Conservation (phyloP, 2,888 invertebrate genomes). For the Megamerina dolium region DNA sequence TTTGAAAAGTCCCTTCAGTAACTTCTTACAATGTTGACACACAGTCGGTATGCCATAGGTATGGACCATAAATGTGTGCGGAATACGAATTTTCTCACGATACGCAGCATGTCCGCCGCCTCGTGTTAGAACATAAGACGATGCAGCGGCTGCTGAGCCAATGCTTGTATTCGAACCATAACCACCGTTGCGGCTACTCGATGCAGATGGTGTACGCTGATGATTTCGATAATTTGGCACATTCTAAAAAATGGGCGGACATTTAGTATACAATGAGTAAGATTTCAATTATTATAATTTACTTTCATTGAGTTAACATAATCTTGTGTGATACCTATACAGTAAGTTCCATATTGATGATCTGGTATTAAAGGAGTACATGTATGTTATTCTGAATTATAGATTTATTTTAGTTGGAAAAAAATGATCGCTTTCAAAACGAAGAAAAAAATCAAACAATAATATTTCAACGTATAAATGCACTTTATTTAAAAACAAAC, state of each 20-base stretch:
- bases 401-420: too few relatives aligned
- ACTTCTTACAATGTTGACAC: constrained; percentile 92
- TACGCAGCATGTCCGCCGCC: constrained; percentile 41
- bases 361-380: too few relatives aligned
- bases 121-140: constrained; percentile 20
- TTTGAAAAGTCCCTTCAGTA: constrained; percentile 90
- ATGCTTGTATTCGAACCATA: constrained; percentile 36
- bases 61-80: constrained; percentile 95
- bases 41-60: constrained; percentile 95
- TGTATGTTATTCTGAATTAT: too few relatives aligned
- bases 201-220: constrained; percentile 58
- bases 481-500: too few relatives aligned
- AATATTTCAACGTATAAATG: too few relatives aligned
- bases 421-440: too few relatives aligned
- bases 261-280: too few relatives aligned
- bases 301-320: too few relatives aligned
- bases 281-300: too few relatives aligned
- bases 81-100: constrained; percentile 60
- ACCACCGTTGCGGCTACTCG: constrained; percentile 52
- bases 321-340: too few relatives aligned
- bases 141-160: constrained; percentile 4
- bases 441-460: too few relatives aligned
- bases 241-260: constrained; percentile 36
- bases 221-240: constrained; percentile 54
- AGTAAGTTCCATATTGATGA: too few relatives aligned